phyloP scores from a whole-genome alignment of 2,113 vertebrate genomes.

The Otus sunia region DNA sequence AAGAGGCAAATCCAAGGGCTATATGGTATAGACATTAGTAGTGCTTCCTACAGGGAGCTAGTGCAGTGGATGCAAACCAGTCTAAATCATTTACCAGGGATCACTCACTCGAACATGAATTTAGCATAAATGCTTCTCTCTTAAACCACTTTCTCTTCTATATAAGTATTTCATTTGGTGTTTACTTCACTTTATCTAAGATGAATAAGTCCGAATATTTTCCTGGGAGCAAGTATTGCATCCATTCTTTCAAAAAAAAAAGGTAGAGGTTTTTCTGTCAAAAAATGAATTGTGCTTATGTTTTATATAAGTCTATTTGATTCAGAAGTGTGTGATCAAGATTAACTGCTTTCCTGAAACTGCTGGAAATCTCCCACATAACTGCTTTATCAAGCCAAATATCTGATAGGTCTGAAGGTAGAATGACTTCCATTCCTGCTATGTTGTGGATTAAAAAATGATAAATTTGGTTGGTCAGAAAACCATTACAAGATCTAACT shows the following conservation, averaged over 20 bases:
- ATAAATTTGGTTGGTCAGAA: not conserved
- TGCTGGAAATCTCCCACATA: not conserved
- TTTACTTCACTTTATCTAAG: not conserved
- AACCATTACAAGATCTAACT: not conserved
- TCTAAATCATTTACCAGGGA: not conserved
- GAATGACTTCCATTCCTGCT: not conserved
- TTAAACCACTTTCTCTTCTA: not conserved
- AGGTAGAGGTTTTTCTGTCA: not conserved
- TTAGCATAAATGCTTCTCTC: not conserved
- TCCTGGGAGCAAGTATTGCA: not conserved
- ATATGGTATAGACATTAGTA: not conserved
- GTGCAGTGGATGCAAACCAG: rapidly evolving
- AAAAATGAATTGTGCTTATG: not conserved
- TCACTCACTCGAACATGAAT: not conserved
- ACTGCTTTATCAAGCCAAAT: not conserved
- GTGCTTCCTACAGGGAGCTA: not conserved
- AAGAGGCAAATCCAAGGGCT: not conserved
- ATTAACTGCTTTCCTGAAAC: not conserved
- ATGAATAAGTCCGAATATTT: not conserved
- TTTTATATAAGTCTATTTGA: not conserved
- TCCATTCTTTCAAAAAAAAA: not conserved
- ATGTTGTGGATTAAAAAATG: not conserved
- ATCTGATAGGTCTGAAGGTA: not conserved
- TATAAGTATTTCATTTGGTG: not conserved
- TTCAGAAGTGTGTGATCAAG: not conserved